phyloP scores from a whole-genome alignment of 2,888 invertebrate genomes.

The Diarsia dahlii region DNA sequence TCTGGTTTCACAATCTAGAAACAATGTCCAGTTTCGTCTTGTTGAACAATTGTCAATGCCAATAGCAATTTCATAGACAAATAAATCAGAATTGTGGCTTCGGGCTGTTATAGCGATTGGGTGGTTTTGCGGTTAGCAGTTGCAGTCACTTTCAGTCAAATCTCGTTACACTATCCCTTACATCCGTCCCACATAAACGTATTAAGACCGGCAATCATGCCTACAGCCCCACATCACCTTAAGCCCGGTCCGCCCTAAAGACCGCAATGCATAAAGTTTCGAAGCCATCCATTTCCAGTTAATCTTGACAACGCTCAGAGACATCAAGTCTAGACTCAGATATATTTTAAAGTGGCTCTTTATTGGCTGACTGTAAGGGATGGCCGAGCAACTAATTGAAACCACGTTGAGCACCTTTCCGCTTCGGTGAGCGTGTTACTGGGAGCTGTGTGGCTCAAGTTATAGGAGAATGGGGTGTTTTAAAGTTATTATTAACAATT shows the following conservation, averaged over 20 bases:
- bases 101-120: not conserved
- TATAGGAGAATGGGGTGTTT: constrained; percentile 6
- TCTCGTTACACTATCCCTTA: not conserved
- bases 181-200: not conserved
- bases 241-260: constrained; percentile 3
- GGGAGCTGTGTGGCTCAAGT: constrained; percentile 55
- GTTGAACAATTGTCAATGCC: too few species aligned
- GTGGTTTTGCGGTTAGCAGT: not conserved
- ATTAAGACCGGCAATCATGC: constrained; percentile 18
- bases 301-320: constrained; percentile 37
- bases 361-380: constrained; percentile 68
- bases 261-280: constrained; percentile 41
- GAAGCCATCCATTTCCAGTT: constrained; percentile 36
- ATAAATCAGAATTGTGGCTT: not conserved
- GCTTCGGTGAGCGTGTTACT: constrained; percentile 70
- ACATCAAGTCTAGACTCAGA: constrained; percentile 52
- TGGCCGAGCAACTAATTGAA: constrained; percentile 79
- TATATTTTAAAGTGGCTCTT: constrained; percentile 67
- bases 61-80: not conserved
- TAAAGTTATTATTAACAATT: not conserved
- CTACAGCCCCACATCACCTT: constrained; percentile 4
- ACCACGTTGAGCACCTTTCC: constrained; percentile 79
- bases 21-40: too few species aligned
- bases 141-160: not conserved
- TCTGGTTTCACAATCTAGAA: too few species aligned